A percentile compares a stretch with the other conserved stretches of the same genome.
phyloP scores from a whole-genome alignment of 2,888 invertebrate species.

The Drosophila sordidula region DNA sequence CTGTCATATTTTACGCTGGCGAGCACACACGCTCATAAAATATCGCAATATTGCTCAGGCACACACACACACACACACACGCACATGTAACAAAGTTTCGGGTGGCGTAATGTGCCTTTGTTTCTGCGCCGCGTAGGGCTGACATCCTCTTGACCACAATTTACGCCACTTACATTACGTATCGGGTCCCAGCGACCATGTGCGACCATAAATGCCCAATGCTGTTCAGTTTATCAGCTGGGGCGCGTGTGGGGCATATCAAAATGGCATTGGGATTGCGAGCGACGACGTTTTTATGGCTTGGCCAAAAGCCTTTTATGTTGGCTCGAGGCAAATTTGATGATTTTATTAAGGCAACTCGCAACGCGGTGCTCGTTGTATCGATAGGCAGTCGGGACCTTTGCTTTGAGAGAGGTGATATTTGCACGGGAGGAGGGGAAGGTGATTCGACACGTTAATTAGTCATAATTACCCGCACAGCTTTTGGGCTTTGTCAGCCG shows the following conservation, averaged over 20 bases:
- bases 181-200: conserved; percentile 52
- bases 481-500: conserved; percentile 74
- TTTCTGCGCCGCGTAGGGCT: conserved; percentile 24
- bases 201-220: conserved; percentile 65
- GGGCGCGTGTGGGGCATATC: conserved; percentile 48
- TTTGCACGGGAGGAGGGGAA: conserved; percentile 7
- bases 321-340: conserved; percentile 67
- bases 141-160: conserved; percentile 72
- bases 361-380: conserved; percentile 20
- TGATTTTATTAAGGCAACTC: conserved; percentile 71
- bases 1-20: conserved; percentile 57
- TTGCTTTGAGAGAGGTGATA: background rate
- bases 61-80: conserved; percentile 12
- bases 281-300: conserved; percentile 68
- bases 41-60: conserved; percentile 41
- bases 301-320: conserved; percentile 72
- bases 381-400: conserved; percentile 34
- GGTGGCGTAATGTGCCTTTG: conserved; percentile 38
- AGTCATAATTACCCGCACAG: conserved; percentile 76
- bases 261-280: conserved; percentile 52
- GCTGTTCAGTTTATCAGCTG: conserved; percentile 48
- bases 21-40: conserved; percentile 23
- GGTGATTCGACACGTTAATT: conserved; percentile 65
- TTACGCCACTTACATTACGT: conserved; percentile 71
- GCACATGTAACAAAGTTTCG: conserved; percentile 25